Base-by-base conservation (phyloP, 2,888 invertebrate genomes). In the Pharmacophagus antenor region DNA sequence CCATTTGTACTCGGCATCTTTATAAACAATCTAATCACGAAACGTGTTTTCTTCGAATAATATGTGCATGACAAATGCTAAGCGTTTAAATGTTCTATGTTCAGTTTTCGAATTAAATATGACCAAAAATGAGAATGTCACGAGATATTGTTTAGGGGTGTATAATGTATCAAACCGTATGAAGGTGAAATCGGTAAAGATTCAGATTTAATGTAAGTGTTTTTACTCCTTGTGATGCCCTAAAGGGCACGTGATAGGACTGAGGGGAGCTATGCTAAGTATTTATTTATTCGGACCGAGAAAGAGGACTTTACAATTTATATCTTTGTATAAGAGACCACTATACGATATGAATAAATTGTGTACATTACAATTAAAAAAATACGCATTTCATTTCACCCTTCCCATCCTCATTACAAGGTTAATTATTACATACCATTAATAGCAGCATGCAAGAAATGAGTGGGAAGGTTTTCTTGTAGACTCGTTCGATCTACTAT, bases 341-440 rank as follows among this genome's bases (percentile, higher is more conserved):
- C 82, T 84, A 85, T 88, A 85, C 87, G 89, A 88, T 90, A 88
- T 82, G 65, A 90, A 90, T 90, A 90, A 89, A 90, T 89, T 89
- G 89, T 89, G 89, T 89, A 90, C 86, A 86, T 88, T 84, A 85
- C 79, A 87, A 84, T 78, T 82, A 80, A 65, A 67, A n/a, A n/a
- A 71, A 65, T 17, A 69, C 69, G 79, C 62, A 79, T 88, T 88
- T 89, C 71, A 86, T 86, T 87, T 76, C 65, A 62, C 60, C 54
- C 63, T 52, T 22, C 58, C 56, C 49, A 54, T 23, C 27, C 58
- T 62, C 25, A 4, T 37, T 37, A 37, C 12, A 15, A 56, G 47
- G 63, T 48, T 58, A 61, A 15, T 18, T 10, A n/a, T n/a, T n/a
- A n/a, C n/a, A n/a, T n/a, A n/a, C n/a, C n/a, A n/a, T n/a, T n/a